Evolutionary conservation across 1,140 invertebrate genomes (phyloP), one percentile per base, ranked within the genome.

Genomic region (Cardiocondyla obscurior): DNA sequence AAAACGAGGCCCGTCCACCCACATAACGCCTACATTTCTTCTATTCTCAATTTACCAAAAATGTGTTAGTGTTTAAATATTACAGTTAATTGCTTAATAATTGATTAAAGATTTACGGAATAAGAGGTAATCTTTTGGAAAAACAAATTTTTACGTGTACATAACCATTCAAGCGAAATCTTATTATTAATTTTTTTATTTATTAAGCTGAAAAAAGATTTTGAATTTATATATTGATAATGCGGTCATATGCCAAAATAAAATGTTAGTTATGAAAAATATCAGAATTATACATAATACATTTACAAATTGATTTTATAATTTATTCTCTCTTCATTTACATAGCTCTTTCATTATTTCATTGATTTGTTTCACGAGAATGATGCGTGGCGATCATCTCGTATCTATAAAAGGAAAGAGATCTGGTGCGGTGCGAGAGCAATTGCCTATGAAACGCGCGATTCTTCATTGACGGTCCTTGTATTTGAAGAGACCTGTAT

Each of bases 11-110:
- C 0, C 16, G 5, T 4, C 28, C 53, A 25, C 84, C 81, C 60
- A 87, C 84, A 2, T 53, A 33, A 83, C 58, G 39, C 72, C 85
- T 25, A 86, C 84, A 36, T 49, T 62, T 70, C 46, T 53, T 51
- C 28, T n/a, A 30, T 85, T 6, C 30, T 67, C 16, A 36, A 42
- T 16, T 65, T 72, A 77, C 67, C 44, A 5, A 58, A 86, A 83
- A 86, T 79, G 51, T 6, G 4, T 77, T 73, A 39, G 42, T 30
- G 19, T 4, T 12, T 51, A 7, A 79, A 53, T 14, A 12, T 51
- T 46, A 16, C 12, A 22, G 4, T 22, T 33, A 28, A n/a, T n/a
- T 42, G 6, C 14, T 62, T 62, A 33, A 30, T 36, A 44, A 30
- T 74, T 39, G 5, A 25, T 42, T 2, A 73, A 28, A 39, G 14